phyloP scores from a whole-genome alignment of 1,140 invertebrate species.

The Sogatella furcifera region DNA sequence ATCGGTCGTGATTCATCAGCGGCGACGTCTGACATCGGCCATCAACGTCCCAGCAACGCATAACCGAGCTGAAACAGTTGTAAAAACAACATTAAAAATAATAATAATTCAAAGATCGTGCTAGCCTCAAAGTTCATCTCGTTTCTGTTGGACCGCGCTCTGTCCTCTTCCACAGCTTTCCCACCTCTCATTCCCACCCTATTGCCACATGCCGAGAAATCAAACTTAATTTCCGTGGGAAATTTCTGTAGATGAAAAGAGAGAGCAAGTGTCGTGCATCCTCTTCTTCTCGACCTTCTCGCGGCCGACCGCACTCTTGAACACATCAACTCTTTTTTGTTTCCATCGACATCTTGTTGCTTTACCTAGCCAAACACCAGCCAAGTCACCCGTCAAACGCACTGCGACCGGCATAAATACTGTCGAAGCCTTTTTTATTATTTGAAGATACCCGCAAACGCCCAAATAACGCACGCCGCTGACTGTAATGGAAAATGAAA shows the following conservation, averaged over 20 bases:
- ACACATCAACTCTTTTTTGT: background rate
- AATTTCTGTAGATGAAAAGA: conserved; percentile 6
- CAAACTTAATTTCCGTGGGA: conserved; percentile 15
- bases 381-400: too few relatives aligned
- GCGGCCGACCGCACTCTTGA: background rate
- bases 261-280: too few relatives aligned
- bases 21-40: background rate
- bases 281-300: background rate
- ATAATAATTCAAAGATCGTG: conserved; percentile 4
- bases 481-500: too few relatives aligned
- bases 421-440: too few relatives aligned
- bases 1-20: background rate
- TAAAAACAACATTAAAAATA: conserved; percentile 4
- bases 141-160: background rate
- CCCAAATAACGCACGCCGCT: too few relatives aligned
- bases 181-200: background rate
- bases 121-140: background rate
- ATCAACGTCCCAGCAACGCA: background rate
- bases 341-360: too few relatives aligned
- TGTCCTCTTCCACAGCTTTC: too few relatives aligned
- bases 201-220: conserved; percentile 7
- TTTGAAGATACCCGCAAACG: too few relatives aligned
- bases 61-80: background rate
- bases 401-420: too few relatives aligned
- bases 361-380: too few relatives aligned